These are phyloP conservation scores for Acrocephalus arundinaceus DNA, from an alignment of 2,113 vertebrate species.

Conservation along the genomic window DNA sequence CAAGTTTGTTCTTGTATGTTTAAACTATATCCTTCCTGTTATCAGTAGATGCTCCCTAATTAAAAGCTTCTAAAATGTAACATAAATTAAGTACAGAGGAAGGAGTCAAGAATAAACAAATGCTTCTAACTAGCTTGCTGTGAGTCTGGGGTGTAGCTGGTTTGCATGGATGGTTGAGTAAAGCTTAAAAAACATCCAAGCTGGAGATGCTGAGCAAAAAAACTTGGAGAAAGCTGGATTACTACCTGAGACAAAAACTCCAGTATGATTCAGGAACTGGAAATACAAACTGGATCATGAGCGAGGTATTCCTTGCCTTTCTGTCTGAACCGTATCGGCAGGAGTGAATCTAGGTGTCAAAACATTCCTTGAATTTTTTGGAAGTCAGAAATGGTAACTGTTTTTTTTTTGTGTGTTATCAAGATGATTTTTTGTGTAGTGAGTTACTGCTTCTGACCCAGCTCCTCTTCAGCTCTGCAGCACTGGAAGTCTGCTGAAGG, in stretches of 20 bases:
- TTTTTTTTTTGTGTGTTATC: neutral
- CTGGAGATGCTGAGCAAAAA: slow-evolving; percentile 47
- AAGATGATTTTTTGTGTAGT: neutral
- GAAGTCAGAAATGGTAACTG: neutral
- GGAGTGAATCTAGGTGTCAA: neutral
- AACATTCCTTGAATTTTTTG: neutral
- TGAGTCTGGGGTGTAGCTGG: slow-evolving; percentile 45
- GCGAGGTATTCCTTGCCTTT: neutral
- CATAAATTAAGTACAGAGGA: slow-evolving; percentile 70
- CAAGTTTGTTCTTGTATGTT: slow-evolving; percentile 15
- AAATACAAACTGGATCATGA: neutral
- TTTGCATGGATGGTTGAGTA: slow-evolving; percentile 69
- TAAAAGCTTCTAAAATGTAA: slow-evolving; percentile 74
- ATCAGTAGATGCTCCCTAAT: slow-evolving; percentile 60
- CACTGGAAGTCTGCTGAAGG: neutral
- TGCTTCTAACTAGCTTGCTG: slow-evolving; percentile 57
- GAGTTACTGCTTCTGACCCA: neutral
- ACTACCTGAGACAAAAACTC: neutral
- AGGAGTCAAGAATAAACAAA: slow-evolving; percentile 61
- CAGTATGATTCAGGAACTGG: neutral
- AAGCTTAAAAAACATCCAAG: neutral
- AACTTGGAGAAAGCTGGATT: neutral
- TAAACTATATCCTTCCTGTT: slow-evolving; percentile 51
- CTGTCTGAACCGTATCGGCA: neutral
- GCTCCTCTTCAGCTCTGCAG: neutral